Evolutionary conservation across 2,113 vertebrate genomes (phyloP).

Genomic region (Gopherus flavomarginatus): DNA sequence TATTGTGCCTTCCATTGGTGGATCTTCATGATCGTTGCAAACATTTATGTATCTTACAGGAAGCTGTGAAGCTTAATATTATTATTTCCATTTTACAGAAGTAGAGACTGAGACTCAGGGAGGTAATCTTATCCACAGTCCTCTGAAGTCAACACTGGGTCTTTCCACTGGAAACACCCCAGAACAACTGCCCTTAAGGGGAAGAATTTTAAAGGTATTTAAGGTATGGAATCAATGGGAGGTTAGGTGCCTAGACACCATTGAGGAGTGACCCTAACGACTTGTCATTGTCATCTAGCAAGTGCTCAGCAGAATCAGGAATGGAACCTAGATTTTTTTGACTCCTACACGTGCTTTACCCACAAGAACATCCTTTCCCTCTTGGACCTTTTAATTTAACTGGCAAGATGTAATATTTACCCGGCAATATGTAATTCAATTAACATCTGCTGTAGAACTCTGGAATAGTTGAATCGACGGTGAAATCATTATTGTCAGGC

Average conservation of each 20-base stretch:
- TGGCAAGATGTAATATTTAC: not conserved
- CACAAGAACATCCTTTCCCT: not conserved
- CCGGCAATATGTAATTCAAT: not conserved
- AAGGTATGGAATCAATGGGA: not conserved
- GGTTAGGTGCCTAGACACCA: not conserved
- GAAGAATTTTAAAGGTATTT: not conserved
- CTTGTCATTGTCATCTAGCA: not conserved
- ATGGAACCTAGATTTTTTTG: rapidly evolving
- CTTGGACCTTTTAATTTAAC: not conserved
- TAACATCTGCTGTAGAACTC: not conserved
- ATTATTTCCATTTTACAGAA: not conserved
- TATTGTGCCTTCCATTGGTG: not conserved
- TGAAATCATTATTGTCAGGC: not conserved
- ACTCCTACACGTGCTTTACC: not conserved
- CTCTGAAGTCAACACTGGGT: not conserved
- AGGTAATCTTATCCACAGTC: not conserved
- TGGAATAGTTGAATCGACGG: not conserved
- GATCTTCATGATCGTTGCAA: not conserved
- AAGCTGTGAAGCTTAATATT: not conserved
- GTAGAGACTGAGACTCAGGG: not conserved
- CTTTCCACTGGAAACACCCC: not conserved
- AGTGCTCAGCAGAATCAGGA: not conserved
- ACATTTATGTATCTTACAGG: not conserved
- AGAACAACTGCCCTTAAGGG: not conserved
- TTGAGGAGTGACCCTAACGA: not conserved